Evolutionary conservation across 1,140 invertebrate genomes (phyloP).

Genomic region (Bradysia coprophila): DNA sequence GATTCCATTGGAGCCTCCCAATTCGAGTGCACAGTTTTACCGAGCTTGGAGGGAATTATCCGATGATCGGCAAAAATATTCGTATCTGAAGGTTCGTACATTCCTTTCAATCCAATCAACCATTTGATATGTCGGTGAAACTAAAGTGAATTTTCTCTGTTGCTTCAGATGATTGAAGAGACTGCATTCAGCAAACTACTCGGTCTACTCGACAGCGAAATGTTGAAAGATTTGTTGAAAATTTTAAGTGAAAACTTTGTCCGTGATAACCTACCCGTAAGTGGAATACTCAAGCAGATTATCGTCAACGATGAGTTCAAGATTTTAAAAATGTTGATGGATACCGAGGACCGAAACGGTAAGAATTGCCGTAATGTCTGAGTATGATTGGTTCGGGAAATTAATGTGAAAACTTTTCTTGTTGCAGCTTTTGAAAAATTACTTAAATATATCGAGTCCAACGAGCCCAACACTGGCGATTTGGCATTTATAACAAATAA

Average conservation of each 20-base stretch:
- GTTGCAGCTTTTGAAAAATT: too few species aligned
- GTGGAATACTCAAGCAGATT: slow-evolving; percentile 12
- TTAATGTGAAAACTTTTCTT: too few species aligned
- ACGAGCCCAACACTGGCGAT: too few species aligned
- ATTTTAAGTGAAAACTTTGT: slow-evolving; percentile 16
- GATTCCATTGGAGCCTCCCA: slow-evolving; percentile 12
- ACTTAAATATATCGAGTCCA: too few species aligned
- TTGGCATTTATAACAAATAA: too few species aligned
- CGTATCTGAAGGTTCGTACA: slow-evolving; percentile 9
- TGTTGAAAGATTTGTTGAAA: slow-evolving; percentile 11
- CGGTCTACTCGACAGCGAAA: slow-evolving; percentile 17
- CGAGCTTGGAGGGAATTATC: slow-evolving; percentile 18
- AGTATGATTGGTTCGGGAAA: too few species aligned
- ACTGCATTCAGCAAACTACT: slow-evolving; percentile 14
- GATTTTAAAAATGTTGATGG: slow-evolving; percentile 17
- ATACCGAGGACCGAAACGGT: slow-evolving; percentile 10
- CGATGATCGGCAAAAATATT: slow-evolving; percentile 13
- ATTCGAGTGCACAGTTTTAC: slow-evolving; percentile 18
- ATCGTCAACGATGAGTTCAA: slow-evolving; percentile 14
- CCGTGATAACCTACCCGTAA: slow-evolving; percentile 13
- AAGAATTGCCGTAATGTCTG: too few species aligned
- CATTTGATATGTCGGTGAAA: background rate
- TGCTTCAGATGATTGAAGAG: slow-evolving; percentile 13
- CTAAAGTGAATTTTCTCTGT: background rate
- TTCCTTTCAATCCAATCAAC: background rate